Conservation (phyloP, 2,797 vertebrate species). For the Crossoptilon crossoptilon region DNA sequence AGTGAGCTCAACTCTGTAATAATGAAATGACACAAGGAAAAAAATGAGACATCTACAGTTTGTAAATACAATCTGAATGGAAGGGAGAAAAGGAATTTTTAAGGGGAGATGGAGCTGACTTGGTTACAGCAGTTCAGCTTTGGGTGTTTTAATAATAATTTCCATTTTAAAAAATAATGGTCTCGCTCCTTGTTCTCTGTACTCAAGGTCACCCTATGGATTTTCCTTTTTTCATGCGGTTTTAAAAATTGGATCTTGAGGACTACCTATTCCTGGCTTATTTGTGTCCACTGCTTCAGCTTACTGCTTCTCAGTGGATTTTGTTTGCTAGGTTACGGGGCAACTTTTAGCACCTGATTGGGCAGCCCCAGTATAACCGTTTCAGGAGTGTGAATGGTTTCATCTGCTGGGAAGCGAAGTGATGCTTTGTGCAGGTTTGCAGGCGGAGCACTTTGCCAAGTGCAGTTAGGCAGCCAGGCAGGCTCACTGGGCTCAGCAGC, state of each 20-base stretch:
- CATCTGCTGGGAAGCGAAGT: background rate
- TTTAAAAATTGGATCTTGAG: conserved; percentile 1
- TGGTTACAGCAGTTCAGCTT: conserved; percentile 46
- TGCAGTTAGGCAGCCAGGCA: background rate
- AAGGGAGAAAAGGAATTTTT: conserved; percentile 51
- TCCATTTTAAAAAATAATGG: conserved; percentile 49
- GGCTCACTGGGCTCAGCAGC: background rate
- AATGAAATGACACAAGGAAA: conserved; percentile 72
- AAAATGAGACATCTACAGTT: conserved; percentile 69
- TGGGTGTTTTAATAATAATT: conserved; percentile 62
- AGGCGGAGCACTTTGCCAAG: conserved; percentile 15
- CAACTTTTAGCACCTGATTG: background rate
- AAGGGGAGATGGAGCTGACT: conserved; percentile 52
- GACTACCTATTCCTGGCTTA: background rate
- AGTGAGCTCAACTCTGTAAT: conserved; percentile 77
- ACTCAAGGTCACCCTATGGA: conserved; percentile 41
- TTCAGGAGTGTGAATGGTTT: background rate
- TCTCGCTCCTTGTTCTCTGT: background rate
- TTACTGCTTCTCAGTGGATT: background rate
- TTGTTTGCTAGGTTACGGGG: background rate
- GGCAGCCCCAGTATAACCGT: background rate
- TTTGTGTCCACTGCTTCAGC: background rate
- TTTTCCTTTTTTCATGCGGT: conserved; percentile 11
- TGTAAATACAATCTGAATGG: conserved; percentile 71
- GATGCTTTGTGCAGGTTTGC: conserved; percentile 23